A percentile compares a stretch with the other conserved stretches of the same genome.
These are phyloP conservation scores for Rhinoderma darwinii DNA, from an alignment of 2,113 vertebrate genomes.

Conservation along the genomic window DNA sequence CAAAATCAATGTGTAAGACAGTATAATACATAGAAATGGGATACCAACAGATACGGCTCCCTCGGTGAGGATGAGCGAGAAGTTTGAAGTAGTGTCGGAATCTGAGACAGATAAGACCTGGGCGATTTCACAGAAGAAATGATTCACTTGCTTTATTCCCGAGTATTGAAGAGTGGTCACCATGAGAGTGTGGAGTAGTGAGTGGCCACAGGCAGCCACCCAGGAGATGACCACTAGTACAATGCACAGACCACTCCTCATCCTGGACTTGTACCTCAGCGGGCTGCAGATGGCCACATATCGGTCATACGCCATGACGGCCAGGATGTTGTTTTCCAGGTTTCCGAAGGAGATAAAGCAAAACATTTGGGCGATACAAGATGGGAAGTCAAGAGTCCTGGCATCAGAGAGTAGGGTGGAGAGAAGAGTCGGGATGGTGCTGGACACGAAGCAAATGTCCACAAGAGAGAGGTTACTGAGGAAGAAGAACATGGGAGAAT, in stretches of 20 bases:
- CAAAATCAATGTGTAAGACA: constrained; percentile 31
- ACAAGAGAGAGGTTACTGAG: constrained; percentile 52
- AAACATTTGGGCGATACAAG: constrained; percentile 60
- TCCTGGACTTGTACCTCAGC: constrained; percentile 31
- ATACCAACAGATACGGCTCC: constrained; percentile 21
- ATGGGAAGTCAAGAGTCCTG: constrained; percentile 10
- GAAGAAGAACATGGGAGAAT: constrained; percentile 59
- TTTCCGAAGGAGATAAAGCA: constrained; percentile 57
- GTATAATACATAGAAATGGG: constrained; percentile 28
- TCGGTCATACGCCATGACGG: constrained; percentile 63
- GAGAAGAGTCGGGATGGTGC: constrained; percentile 54
- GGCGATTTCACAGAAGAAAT: constrained; percentile 56
- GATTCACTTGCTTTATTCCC: constrained; percentile 14
- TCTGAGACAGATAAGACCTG: constrained; percentile 10
- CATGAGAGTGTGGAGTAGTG: constrained; percentile 46
- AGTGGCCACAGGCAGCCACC: constrained; percentile 17
- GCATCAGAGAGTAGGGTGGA: constrained; percentile 1
- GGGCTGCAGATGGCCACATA: constrained; percentile 63
- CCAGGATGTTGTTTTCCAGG: constrained; percentile 59
- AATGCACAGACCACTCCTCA: constrained; percentile 13
- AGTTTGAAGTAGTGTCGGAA: constrained; percentile 32
- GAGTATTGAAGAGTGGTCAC: constrained; percentile 4
- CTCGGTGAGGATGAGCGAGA: constrained; percentile 28
- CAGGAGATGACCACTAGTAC: constrained; percentile 13
- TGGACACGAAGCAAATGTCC: constrained; percentile 39